These are phyloP conservation scores for Ptychadena robeensis DNA, from an alignment of 2,797 vertebrate genomes.

Conservation along the genomic window DNA sequence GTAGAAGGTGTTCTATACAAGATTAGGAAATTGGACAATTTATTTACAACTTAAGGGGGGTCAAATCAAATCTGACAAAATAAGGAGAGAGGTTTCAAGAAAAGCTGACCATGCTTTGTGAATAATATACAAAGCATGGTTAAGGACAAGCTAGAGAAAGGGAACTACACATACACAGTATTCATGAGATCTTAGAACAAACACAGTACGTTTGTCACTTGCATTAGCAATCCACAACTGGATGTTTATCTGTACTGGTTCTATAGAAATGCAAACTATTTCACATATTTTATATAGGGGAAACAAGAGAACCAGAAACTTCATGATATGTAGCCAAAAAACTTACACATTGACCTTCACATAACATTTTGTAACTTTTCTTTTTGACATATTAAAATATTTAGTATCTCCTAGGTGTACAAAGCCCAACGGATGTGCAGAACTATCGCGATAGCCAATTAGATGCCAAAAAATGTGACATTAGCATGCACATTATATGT, in stretches of 20 bases:
- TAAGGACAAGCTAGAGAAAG: background rate
- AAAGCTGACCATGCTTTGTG: slow-evolving; percentile 6
- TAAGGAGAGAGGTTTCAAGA: background rate
- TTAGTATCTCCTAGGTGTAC: too few relatives aligned
- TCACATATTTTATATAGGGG: background rate
- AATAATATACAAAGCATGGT: background rate
- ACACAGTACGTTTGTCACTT: slow-evolving; percentile 24
- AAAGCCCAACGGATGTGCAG: too few relatives aligned
- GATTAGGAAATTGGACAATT: background rate
- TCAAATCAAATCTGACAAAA: background rate
- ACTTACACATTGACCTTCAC: too few relatives aligned
- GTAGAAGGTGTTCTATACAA: background rate
- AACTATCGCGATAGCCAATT: too few relatives aligned
- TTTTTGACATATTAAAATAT: too few relatives aligned
- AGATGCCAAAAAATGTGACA: too few relatives aligned
- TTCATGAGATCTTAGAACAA: slow-evolving; percentile 20
- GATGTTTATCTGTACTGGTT: background rate
- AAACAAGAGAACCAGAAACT: too few relatives aligned
- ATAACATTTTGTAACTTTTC: too few relatives aligned
- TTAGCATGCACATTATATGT: too few relatives aligned
- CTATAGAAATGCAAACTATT: background rate
- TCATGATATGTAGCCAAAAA: too few relatives aligned
- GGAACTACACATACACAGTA: background rate
- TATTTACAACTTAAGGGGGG: background rate
- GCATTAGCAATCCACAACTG: slow-evolving; percentile 47